Percentiles rank a stretch among this genome's conserved stretches.
Evolutionary conservation across 2,888 invertebrate genomes (phyloP).

Genomic region (Campoplex capitator): DNA sequence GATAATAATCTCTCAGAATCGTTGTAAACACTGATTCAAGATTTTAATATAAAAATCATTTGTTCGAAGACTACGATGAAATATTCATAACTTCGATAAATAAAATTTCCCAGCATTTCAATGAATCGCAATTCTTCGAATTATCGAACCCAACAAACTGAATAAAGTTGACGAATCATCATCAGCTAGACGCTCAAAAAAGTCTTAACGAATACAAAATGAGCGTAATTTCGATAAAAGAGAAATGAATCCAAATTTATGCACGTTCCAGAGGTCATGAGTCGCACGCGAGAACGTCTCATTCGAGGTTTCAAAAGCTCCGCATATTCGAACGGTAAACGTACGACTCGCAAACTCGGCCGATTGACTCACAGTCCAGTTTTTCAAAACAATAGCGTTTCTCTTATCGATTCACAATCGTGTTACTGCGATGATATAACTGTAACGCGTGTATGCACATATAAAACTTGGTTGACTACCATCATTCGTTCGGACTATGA

Average conservation of each 20-base stretch:
- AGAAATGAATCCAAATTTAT: not conserved
- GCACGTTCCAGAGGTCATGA: not conserved
- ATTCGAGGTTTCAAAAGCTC: constrained; percentile 8
- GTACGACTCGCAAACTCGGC: not conserved
- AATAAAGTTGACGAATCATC: too few relatives aligned
- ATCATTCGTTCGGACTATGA: constrained; percentile 59
- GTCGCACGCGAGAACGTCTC: constrained; percentile 5
- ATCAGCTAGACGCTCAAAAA: too few relatives aligned
- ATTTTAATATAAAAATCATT: not conserved
- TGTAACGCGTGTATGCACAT: not conserved
- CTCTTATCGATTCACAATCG: constrained; percentile 53
- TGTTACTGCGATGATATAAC: not conserved
- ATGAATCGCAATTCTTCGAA: too few relatives aligned
- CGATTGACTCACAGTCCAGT: not conserved
- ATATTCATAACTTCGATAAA: not conserved
- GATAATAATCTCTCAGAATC: constrained; percentile 22
- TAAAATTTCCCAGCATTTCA: too few relatives aligned
- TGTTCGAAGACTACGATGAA: not conserved
- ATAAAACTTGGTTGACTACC: constrained; percentile 40
- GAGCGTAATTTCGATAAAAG: not conserved
- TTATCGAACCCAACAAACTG: too few relatives aligned
- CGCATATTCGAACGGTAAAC: not conserved
- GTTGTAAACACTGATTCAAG: not conserved
- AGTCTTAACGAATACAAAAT: not conserved
- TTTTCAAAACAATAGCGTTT: constrained; percentile 67